Evolutionary conservation across 1,140 invertebrate genomes (phyloP).

Genomic region (Aphaenogaster rudis): DNA sequence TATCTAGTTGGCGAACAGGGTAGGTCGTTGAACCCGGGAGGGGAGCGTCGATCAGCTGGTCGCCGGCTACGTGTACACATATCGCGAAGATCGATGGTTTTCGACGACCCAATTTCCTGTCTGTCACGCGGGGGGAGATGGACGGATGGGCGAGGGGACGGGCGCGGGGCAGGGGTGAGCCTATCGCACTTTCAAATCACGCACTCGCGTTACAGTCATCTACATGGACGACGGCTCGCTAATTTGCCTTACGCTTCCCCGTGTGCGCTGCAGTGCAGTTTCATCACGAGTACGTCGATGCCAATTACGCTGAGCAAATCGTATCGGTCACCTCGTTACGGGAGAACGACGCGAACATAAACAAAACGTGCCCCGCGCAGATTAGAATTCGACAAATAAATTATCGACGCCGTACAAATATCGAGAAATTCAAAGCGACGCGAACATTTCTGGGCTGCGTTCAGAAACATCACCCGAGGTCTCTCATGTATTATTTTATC

Average conservation of each 20-base stretch:
- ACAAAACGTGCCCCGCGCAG: neutral
- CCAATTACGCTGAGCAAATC: conserved; percentile 49
- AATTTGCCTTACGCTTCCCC: conserved; percentile 50
- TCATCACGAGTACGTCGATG: conserved; percentile 40
- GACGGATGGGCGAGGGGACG: neutral
- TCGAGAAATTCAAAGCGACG: neutral
- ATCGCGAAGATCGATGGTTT: conserved; percentile 79
- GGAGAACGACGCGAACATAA: neutral
- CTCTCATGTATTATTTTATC: no score
- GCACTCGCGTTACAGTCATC: conserved; percentile 59
- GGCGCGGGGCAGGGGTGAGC: neutral
- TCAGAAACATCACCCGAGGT: no score
- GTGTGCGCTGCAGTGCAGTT: neutral
- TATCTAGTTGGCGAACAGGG: conserved; percentile 53
- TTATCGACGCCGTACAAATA: neutral
- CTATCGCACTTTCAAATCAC: conserved; percentile 80
- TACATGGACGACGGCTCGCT: conserved; percentile 48
- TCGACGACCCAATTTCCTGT: conserved; percentile 80
- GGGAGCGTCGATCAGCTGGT: conserved; percentile 78
- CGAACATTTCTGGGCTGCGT: neutral
- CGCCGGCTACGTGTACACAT: conserved; percentile 66
- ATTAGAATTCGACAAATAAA: neutral
- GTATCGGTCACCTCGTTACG: conserved; percentile 30
- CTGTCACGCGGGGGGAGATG: conserved; percentile 35
- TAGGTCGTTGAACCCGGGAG: conserved; percentile 61